Evolutionary conservation across 2,797 vertebrate genomes (phyloP).

Genomic region (Gymnocypris eckloni): DNA sequence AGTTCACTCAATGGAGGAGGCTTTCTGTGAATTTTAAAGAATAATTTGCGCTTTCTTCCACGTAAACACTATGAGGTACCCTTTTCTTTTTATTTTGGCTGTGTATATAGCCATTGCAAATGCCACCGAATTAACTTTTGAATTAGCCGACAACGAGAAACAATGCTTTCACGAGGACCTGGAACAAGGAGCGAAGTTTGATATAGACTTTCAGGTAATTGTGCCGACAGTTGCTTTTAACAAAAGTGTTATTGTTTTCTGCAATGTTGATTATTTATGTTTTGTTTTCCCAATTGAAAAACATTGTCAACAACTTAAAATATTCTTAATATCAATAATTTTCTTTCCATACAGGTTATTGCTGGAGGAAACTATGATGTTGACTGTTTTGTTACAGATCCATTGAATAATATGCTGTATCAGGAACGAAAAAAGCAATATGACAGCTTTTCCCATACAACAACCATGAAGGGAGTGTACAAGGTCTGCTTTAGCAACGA

Average conservation of each 20-base stretch:
- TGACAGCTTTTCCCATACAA: conserved; percentile 84
- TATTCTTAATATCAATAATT: background rate
- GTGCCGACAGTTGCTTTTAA: background rate
- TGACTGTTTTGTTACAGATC: conserved; percentile 88
- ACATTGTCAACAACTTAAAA: background rate
- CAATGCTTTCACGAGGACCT: conserved; percentile 83
- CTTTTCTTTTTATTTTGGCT: conserved; percentile 60
- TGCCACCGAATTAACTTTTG: conserved; percentile 79
- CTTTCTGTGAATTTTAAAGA: background rate
- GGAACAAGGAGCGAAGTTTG: conserved; percentile 73
- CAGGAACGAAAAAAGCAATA: conserved; percentile 88
- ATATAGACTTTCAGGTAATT: conserved; percentile 81
- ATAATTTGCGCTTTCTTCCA: background rate
- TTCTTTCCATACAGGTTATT: conserved; percentile 80
- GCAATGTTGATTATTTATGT: background rate
- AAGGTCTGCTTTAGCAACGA: conserved; percentile 92
- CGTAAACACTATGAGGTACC: conserved; percentile 63
- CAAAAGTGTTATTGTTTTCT: too few species aligned
- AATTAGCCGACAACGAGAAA: conserved; percentile 78
- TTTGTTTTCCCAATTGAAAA: background rate
- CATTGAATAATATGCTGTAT: conserved; percentile 80
- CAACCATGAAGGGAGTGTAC: conserved; percentile 80
- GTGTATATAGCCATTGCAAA: conserved; percentile 61
- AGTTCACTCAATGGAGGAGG: background rate
- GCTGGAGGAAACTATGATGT: conserved; percentile 91